Percentiles rank a stretch among this genome's conserved stretches.
Evolutionary conservation across 2,113 vertebrate genomes (phyloP).

Genomic region (Pedionomus torquatus): DNA sequence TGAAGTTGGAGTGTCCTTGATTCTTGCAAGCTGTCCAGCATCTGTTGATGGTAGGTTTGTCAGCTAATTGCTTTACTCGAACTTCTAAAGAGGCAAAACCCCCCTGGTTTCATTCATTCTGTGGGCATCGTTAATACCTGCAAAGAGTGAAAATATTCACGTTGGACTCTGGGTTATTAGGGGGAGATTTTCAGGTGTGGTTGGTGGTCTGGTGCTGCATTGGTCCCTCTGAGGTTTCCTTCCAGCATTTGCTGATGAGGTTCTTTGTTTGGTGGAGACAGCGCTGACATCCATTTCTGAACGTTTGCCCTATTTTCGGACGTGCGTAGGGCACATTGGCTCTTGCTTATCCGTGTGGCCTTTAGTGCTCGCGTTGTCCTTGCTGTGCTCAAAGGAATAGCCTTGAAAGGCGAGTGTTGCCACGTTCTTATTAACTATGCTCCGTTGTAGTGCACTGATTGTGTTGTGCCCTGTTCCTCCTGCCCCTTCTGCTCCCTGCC

Average conservation of each 20-base stretch:
- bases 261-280: background rate
- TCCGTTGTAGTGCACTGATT: background rate
- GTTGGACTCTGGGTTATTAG: background rate
- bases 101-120: background rate
- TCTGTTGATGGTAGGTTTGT: background rate
- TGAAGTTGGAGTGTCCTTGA: background rate
- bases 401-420: rapidly evolving
- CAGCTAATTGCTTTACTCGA: background rate
- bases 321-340: background rate
- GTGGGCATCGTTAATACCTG: background rate
- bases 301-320: background rate
- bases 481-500: background rate
- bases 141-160: background rate
- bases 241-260: background rate
- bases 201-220: background rate
- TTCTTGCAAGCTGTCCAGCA: background rate
- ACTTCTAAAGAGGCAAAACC: background rate
- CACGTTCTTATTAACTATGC: background rate
- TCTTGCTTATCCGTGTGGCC: rapidly evolving
- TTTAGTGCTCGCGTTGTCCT: background rate
- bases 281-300: background rate
- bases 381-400: background rate
- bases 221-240: background rate
- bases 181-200: background rate
- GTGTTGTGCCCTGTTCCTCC: background rate